A percentile compares a stretch with the other conserved stretches of the same genome.
These are phyloP conservation scores for Parazoanthus swiftii DNA, from an alignment of 92 coral and sea anemone genomes.

Conservation along the genomic window DNA sequence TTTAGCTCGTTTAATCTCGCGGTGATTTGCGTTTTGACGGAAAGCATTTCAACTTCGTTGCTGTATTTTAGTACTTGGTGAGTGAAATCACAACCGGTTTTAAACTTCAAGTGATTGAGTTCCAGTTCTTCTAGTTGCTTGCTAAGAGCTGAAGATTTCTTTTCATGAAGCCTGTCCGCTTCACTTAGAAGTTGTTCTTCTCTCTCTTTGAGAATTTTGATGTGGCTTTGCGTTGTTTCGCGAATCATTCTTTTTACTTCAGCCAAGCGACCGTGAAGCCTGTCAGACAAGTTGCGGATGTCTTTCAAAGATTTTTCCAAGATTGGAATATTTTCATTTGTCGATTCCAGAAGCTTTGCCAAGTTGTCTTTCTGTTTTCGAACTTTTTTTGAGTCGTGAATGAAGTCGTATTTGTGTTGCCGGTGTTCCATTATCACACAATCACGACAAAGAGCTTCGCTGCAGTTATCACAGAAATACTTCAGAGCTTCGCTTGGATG, in stretches of 20 bases:
- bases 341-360: constrained; percentile 62
- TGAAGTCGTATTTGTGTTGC: constrained; percentile 86
- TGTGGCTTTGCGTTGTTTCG: constrained; percentile 61
- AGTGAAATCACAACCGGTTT: constrained; percentile 77
- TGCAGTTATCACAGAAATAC: constrained; percentile 92
- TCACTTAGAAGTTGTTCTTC: constrained; percentile 74
- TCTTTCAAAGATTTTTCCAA: constrained; percentile 76
- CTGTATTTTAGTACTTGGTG: constrained; percentile 85
- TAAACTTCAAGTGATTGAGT: constrained; percentile 60
- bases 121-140: constrained; percentile 65
- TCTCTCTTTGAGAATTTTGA: constrained; percentile 66
- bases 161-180: constrained; percentile 73
- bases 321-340: constrained; percentile 51
- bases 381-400: constrained; percentile 78
- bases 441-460: constrained; percentile 86
- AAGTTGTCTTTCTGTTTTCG: constrained; percentile 65
- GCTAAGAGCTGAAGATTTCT: constrained; percentile 62
- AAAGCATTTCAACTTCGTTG: constrained; percentile 82
- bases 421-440: constrained; percentile 89
- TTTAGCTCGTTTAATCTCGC: constrained; percentile 68
- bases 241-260: constrained; percentile 80
- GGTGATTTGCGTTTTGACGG: constrained; percentile 64
- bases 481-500: constrained; percentile 82
- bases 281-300: constrained; percentile 63
- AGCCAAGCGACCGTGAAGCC: constrained; percentile 72